A percentile compares a stretch with the other conserved stretches of the same genome.
These are phyloP conservation scores for Anguilla japonica DNA, from an alignment of 2,113 vertebrate species.

Conservation along the genomic window DNA sequence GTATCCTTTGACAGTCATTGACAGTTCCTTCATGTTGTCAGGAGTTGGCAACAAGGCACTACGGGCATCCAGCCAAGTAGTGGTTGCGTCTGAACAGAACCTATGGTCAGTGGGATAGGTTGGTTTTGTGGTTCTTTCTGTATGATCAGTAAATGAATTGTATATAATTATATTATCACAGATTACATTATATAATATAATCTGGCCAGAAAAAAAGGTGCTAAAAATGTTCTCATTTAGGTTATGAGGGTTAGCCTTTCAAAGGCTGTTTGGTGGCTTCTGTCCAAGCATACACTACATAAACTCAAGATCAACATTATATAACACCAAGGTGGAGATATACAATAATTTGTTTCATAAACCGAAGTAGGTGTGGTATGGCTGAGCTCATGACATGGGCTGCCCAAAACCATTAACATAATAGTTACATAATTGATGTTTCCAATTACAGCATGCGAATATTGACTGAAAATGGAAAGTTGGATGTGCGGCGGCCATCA, in stretches of 20 bases:
- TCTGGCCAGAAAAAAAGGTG: neutral
- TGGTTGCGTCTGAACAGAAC: neutral
- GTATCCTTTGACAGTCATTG: no score
- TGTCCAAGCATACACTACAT: no score
- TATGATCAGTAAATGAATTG: neutral
- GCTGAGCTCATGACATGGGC: neutral
- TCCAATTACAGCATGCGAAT: neutral
- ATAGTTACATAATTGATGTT: neutral
- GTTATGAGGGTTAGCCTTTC: neutral
- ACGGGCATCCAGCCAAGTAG: neutral
- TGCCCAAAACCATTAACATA: neutral
- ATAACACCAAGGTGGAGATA: neutral
- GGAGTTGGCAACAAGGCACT: no score
- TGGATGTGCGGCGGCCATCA: slow-evolving; percentile 22
- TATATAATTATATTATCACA: neutral
- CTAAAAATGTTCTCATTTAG: neutral
- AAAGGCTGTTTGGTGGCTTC: no score
- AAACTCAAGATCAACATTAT: neutral
- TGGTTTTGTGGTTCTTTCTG: neutral
- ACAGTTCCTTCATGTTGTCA: no score
- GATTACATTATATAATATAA: neutral
- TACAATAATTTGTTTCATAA: neutral
- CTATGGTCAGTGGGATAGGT: neutral
- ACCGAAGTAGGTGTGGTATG: neutral
- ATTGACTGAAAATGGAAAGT: neutral